A percentile compares a stretch with the other conserved stretches of the same genome.
Conservation (phyloP, 2,113 vertebrate species). For the Actenoides hombroni region DNA sequence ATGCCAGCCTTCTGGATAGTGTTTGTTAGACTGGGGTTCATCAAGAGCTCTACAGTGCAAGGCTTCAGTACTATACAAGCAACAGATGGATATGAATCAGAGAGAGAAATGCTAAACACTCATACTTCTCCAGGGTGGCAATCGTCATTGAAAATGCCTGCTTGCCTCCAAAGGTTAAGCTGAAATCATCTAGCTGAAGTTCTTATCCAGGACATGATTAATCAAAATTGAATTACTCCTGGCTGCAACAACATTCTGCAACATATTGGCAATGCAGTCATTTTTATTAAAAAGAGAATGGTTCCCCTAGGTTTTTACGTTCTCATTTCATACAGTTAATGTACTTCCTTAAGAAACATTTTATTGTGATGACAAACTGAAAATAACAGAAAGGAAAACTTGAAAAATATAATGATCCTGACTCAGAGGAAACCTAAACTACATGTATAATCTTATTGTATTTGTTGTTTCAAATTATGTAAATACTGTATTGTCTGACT, state of each 20-base stretch:
- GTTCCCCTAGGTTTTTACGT: not conserved
- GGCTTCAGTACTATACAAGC: not conserved
- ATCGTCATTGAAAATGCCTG: not conserved
- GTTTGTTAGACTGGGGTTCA: not conserved
- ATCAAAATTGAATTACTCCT: not conserved
- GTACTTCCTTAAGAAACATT: not conserved
- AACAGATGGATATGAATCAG: not conserved
- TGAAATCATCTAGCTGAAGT: not conserved
- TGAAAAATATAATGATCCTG: not conserved
- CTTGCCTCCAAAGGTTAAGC: not conserved
- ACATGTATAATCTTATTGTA: not conserved
- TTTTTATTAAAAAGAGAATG: conserved; percentile 8
- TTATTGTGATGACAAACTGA: not conserved
- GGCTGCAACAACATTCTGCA: not conserved
- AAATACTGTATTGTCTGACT: conserved; percentile 31
- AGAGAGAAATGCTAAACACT: not conserved
- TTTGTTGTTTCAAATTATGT: conserved; percentile 28
- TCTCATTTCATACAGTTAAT: conserved; percentile 12
- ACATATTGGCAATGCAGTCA: not conserved
- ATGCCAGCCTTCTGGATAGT: not conserved
- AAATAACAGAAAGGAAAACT: not conserved
- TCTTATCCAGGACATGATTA: not conserved
- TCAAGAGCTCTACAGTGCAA: not conserved
- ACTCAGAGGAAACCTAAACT: conserved; percentile 25
- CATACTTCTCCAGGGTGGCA: not conserved